A percentile compares a stretch with the other conserved stretches of the same genome.
These are phyloP conservation scores for Patiria pectinifera DNA, from an alignment of 53 echinoderm and acorn worm species.

Conservation along the genomic window DNA sequence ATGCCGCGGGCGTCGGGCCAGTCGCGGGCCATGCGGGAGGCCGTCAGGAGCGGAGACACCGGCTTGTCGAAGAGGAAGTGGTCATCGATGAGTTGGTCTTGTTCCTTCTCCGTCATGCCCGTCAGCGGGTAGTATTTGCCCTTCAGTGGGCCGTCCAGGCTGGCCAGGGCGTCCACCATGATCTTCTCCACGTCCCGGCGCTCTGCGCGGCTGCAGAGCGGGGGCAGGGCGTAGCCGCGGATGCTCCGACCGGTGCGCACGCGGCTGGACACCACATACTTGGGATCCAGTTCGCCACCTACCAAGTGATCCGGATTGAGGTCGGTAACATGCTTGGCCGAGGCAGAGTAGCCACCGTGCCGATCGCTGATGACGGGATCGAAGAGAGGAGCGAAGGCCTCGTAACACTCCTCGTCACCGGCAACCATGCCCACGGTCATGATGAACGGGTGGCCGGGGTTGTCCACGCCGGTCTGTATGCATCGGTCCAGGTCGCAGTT, in stretches of 20 bases:
- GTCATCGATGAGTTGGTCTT: conserved; percentile 81
- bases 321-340: conserved; percentile 78
- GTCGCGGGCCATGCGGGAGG: conserved; percentile 82
- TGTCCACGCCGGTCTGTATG: conserved; percentile 90
- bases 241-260: conserved; percentile 86
- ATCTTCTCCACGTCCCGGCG: conserved; percentile 83
- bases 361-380: conserved; percentile 80
- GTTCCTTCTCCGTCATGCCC: conserved; percentile 75
- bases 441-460: conserved; percentile 91
- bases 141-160: conserved; percentile 60
- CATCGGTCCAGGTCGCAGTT: conserved; percentile 75
- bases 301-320: conserved; percentile 72
- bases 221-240: conserved; percentile 80
- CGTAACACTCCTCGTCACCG: conserved; percentile 85
- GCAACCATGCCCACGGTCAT: conserved; percentile 88
- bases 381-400: conserved; percentile 76
- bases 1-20: conserved; percentile 91
- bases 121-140: conserved; percentile 83
- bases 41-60: conserved; percentile 78
- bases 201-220: conserved; percentile 79
- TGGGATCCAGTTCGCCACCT: conserved; percentile 80
- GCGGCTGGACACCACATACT: conserved; percentile 84
- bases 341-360: conserved; percentile 71
- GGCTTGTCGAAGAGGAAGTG: conserved; percentile 92
- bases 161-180: conserved; percentile 57